Conservation (phyloP, 2,888 invertebrate species). For the Dasypolia templi region DNA sequence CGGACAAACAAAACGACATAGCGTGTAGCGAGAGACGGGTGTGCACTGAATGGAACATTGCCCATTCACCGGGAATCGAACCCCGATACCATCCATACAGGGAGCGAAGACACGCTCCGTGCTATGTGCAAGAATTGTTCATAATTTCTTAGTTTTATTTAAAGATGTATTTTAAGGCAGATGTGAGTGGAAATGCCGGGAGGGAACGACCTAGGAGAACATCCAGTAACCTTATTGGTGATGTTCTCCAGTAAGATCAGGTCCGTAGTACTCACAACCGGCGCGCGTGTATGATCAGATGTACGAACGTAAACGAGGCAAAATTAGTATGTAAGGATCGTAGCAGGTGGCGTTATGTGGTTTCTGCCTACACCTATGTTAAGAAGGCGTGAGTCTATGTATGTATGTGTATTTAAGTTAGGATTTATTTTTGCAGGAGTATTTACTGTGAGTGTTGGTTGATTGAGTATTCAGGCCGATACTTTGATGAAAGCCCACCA, state of each 20-base stretch:
- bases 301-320: no score
- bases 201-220: no score
- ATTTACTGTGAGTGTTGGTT: slow-evolving; percentile 6
- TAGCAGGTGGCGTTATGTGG: no score
- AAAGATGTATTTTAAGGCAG: slow-evolving; percentile 59
- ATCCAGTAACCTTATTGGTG: no score
- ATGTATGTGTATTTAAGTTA: no score
- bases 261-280: no score
- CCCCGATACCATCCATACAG: slow-evolving; percentile 76
- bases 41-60: slow-evolving; percentile 77
- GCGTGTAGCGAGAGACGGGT: slow-evolving; percentile 70
- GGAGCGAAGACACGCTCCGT: slow-evolving; percentile 67
- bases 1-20: slow-evolving; percentile 70
- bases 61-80: slow-evolving; percentile 78
- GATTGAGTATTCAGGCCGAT: neutral
- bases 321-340: no score
- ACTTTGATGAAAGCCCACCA: neutral
- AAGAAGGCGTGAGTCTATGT: no score
- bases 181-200: no score
- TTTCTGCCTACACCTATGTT: no score
- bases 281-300: no score
- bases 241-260: no score
- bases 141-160: slow-evolving; percentile 54
- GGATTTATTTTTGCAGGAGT: slow-evolving; percentile 25
- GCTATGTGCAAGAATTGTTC: slow-evolving; percentile 65